Conservation (phyloP, 2,888 invertebrate species). For the Sphecodes monilicornis region DNA sequence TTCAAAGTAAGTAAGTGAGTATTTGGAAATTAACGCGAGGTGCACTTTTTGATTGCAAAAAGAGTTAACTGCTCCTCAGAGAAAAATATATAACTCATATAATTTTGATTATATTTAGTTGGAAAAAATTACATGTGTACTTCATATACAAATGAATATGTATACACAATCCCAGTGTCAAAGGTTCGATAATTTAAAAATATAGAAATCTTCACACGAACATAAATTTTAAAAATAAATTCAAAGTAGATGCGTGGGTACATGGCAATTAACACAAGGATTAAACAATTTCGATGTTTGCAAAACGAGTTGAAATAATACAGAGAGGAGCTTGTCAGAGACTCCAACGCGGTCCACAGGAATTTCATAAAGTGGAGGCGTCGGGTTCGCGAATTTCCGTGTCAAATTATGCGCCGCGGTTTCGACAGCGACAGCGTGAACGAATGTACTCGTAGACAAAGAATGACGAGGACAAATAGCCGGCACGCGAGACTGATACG, state of each 20-base stretch:
- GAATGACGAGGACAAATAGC: constrained; percentile 11
- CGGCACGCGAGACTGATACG: constrained; percentile 6
- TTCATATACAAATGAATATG: too few species aligned
- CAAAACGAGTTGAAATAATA: neutral
- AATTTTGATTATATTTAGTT: too few species aligned
- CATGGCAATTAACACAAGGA: neutral
- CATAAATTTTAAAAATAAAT: neutral
- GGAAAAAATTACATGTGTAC: too few species aligned
- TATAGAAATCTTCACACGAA: too few species aligned
- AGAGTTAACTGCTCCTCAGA: too few species aligned
- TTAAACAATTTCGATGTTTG: neutral
- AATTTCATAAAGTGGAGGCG: neutral
- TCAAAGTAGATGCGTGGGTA: neutral
- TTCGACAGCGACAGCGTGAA: constrained; percentile 14
- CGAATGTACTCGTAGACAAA: constrained; percentile 2
- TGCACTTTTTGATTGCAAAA: too few species aligned
- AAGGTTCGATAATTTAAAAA: too few species aligned
- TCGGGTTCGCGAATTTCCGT: neutral
- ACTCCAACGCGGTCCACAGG: neutral
- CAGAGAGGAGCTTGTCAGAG: neutral
- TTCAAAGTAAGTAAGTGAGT: neutral
- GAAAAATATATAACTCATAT: too few species aligned
- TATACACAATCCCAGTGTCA: too few species aligned
- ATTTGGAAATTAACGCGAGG: too few species aligned
- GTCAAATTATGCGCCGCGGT: constrained; percentile 11